A percentile compares a stretch with the other conserved stretches of the same genome.
Conservation (phyloP, 2,797 vertebrate species). For the Pelochelys cantorii region DNA sequence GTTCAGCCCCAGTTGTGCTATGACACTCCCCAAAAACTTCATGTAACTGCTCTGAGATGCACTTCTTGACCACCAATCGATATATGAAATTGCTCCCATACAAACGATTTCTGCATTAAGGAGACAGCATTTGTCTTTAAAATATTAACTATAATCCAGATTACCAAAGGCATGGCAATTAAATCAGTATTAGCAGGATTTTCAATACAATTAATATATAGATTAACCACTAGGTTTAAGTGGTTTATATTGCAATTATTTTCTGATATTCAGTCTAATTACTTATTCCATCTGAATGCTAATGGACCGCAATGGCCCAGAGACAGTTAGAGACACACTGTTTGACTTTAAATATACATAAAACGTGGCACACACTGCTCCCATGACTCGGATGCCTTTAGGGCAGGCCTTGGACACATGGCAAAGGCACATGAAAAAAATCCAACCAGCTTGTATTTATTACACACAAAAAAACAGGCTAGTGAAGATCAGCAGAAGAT, state of each 20-base stretch:
- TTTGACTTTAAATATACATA: constrained; percentile 39
- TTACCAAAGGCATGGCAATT: constrained; percentile 69
- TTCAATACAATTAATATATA: constrained; percentile 37
- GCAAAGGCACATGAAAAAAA: not conserved
- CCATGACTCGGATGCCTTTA: not conserved
- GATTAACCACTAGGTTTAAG: constrained; percentile 26
- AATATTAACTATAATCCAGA: constrained; percentile 47
- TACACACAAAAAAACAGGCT: not conserved
- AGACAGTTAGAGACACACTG: constrained; percentile 20
- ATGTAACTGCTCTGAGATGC: not conserved
- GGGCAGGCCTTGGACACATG: not conserved
- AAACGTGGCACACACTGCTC: not conserved
- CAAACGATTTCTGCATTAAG: not conserved
- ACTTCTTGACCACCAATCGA: not conserved
- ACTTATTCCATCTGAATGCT: constrained; percentile 70
- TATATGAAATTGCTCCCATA: not conserved
- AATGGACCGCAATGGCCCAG: constrained; percentile 66
- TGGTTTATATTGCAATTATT: constrained; percentile 40
- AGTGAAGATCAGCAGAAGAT: not conserved
- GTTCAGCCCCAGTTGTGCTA: not conserved
- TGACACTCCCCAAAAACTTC: not conserved
- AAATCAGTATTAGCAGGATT: constrained; percentile 61
- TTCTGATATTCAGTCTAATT: constrained; percentile 45
- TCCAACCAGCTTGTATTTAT: not conserved
- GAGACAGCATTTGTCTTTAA: constrained; percentile 20